phyloP scores from a whole-genome alignment of 2,113 vertebrate genomes.

The Fulmarus glacialis region DNA sequence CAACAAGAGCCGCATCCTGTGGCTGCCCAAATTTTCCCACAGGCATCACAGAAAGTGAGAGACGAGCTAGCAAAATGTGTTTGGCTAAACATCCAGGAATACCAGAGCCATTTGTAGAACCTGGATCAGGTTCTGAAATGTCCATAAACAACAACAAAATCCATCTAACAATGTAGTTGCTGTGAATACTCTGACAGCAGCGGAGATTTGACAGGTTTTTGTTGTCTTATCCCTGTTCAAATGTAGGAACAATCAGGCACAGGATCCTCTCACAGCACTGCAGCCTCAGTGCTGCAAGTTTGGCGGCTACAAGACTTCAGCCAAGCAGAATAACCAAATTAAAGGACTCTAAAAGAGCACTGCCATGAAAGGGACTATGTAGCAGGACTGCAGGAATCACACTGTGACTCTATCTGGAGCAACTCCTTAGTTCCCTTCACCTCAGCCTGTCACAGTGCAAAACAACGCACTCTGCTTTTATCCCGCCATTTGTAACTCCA shows the following conservation, averaged over 20 bases:
- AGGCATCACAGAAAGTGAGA: neutral
- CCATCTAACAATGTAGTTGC: neutral
- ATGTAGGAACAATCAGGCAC: neutral
- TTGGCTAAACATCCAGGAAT: neutral
- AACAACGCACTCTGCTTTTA: neutral
- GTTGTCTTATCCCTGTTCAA: accelerated
- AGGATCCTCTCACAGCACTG: neutral
- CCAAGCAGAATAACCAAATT: neutral
- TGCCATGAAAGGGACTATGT: neutral
- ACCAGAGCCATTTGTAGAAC: neutral
- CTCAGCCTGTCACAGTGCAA: neutral
- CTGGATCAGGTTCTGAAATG: neutral
- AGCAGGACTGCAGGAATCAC: neutral
- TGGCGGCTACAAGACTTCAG: neutral
- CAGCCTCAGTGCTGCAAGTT: neutral
- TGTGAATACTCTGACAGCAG: neutral
- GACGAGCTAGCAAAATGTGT: neutral
- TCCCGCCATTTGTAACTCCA: neutral
- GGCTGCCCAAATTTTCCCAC: neutral
- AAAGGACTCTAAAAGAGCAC: neutral
- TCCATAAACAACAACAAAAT: neutral
- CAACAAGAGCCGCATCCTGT: neutral
- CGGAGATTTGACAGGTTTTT: neutral
- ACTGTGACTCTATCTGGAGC: neutral
- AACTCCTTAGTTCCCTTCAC: neutral